Evolutionary conservation across 2,113 vertebrate genomes (phyloP), one percentile per base, ranked within the genome.

Genomic region (Corythaeola cristata): DNA sequence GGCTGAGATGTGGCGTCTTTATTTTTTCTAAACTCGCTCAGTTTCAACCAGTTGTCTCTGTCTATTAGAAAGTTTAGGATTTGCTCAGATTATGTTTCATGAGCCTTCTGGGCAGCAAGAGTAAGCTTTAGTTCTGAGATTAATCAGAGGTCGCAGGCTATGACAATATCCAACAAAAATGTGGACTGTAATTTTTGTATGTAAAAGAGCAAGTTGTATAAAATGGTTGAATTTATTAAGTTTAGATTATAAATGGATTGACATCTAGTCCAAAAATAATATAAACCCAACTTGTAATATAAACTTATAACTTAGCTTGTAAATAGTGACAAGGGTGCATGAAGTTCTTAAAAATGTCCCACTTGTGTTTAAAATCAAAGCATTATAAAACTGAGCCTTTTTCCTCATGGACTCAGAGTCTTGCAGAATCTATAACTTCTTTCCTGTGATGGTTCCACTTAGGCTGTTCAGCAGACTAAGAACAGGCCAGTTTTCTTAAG

Each of bases 301-400:
- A 97, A 95, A 94, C 26, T 60, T 90, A 55, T 62, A 89, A 79
- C 28, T 85, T 95, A 75, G 8, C 67, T 95, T 96, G 95, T 97
- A 97, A 95, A 95, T 96, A 97, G 78, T 96, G 67, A 88, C 81
- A 81, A 93, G 45, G 63, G 69, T 94, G 96, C 96, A 97, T 96
- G 95, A 96, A 77, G n/a, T 74, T 80, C 68, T 92, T 89, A n/a
- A 93, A 94, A 93, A 82, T 68, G 45, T 94, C 94, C 88, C 91
- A 89, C 23, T 80, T 80, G 26, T 79, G 84, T 90, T 91, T 83
- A 88, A 96, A 96, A 90, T 84, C 28, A 79, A 88, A 75, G 14
- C 18, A 58, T 72, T 92, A 64, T n/a, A 69, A 81, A 74, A 62
- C 18, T 21, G 49, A 96, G 20, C 47, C 73, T 68, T 86, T 86